These are phyloP conservation scores for Lacanobia oleracea DNA, from an alignment of 2,888 invertebrate genomes.

Conservation along the genomic window DNA sequence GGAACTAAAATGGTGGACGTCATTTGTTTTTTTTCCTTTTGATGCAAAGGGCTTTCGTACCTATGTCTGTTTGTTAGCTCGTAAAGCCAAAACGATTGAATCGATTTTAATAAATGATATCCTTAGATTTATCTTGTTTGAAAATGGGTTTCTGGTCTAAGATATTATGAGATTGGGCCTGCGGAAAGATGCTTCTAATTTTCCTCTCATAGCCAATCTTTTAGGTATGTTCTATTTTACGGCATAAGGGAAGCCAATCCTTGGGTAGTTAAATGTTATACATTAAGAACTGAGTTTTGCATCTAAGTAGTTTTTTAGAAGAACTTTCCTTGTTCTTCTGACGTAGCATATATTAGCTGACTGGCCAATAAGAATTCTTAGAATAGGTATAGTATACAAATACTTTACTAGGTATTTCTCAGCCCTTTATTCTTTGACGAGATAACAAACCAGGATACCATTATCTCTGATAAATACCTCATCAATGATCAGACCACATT, in stretches of 20 bases:
- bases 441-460: constrained; percentile 52
- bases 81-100: background rate
- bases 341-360: no score
- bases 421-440: constrained; percentile 5
- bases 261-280: no score
- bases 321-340: no score
- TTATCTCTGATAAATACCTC: constrained; percentile 52
- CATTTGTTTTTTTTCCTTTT: background rate
- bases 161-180: background rate
- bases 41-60: background rate
- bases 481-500: constrained; percentile 56
- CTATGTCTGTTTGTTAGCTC: background rate
- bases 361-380: no score
- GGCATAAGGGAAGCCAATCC: no score
- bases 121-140: no score
- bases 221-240: background rate
- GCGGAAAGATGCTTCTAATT: background rate
- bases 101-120: background rate
- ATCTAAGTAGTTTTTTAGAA: no score
- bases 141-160: background rate
- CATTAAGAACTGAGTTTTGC: no score
- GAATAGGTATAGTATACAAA: no score
- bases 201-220: background rate
- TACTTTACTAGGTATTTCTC: background rate
- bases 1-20: background rate